These are phyloP conservation scores for Poecilobothrus nobilitatus DNA, from an alignment of 2,888 invertebrate genomes.

Conservation along the genomic window DNA sequence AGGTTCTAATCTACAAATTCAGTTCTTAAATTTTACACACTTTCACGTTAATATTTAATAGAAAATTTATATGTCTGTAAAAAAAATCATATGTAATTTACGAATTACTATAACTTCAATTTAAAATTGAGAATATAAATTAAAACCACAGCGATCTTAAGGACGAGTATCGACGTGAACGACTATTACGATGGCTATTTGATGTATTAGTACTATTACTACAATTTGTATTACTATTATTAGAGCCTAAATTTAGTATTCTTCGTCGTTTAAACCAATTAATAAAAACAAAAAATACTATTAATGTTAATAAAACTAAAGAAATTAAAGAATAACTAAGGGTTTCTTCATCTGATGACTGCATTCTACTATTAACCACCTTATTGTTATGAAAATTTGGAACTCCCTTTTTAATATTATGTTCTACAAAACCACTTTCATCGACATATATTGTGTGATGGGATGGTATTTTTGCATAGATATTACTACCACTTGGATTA, in stretches of 20 bases:
- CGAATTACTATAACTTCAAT: no score
- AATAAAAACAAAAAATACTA: constrained; percentile 30
- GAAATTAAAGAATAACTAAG: constrained; percentile 27
- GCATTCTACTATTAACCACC: constrained; percentile 21
- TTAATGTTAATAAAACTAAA: constrained; percentile 29
- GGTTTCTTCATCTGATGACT: constrained; percentile 26
- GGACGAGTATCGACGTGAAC: constrained; percentile 18
- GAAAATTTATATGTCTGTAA: no score
- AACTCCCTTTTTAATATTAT: constrained; percentile 19
- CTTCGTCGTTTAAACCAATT: constrained; percentile 29
- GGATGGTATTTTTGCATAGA: constrained; percentile 26
- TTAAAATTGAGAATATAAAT: background rate
- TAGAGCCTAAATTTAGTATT: constrained; percentile 21
- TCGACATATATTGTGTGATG: constrained; percentile 24
- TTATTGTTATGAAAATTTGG: constrained; percentile 14
- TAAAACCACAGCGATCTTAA: constrained; percentile 23
- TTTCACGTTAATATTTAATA: no score
- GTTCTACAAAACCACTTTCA: constrained; percentile 23
- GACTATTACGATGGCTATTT: constrained; percentile 12
- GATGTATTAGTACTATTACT: constrained; percentile 5
- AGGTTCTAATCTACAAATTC: no score
- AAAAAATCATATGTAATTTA: no score
- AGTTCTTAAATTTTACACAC: no score
- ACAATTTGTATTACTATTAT: constrained; percentile 20
- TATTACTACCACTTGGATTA: constrained; percentile 17